These are phyloP conservation scores for Cardiocondyla obscurior DNA, from an alignment of 1,140 invertebrate species.

Conservation along the genomic window DNA sequence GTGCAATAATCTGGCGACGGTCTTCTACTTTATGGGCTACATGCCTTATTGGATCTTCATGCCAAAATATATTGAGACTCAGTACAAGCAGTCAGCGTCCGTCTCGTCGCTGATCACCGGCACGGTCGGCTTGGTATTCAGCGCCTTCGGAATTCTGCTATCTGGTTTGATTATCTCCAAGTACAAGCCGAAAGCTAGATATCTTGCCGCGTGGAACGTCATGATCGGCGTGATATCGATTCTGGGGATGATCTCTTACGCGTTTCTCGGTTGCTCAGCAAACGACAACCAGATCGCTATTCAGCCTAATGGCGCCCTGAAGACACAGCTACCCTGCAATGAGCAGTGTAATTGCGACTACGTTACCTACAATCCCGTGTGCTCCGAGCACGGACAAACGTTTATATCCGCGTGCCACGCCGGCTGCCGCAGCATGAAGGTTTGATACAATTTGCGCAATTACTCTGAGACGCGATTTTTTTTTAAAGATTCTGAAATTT, in stretches of 20 bases:
- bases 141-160: slow-evolving; percentile 88
- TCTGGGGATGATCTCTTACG: slow-evolving; percentile 87
- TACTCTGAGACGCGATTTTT: background rate
- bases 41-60: slow-evolving; percentile 91
- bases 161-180: slow-evolving; percentile 89
- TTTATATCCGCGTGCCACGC: slow-evolving; percentile 90
- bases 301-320: slow-evolving; percentile 81
- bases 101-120: slow-evolving; percentile 88
- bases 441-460: slow-evolving; percentile 58
- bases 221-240: slow-evolving; percentile 87
- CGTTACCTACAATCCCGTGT: slow-evolving; percentile 89
- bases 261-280: slow-evolving; percentile 88
- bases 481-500: background rate
- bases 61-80: slow-evolving; percentile 91
- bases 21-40: slow-evolving; percentile 89
- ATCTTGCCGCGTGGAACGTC: slow-evolving; percentile 90
- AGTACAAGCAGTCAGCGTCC: slow-evolving; percentile 89
- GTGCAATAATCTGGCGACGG: slow-evolving; percentile 87
- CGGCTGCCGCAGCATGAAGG: slow-evolving; percentile 84
- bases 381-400: slow-evolving; percentile 85
- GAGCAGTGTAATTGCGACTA: slow-evolving; percentile 87
- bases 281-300: slow-evolving; percentile 84
- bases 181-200: slow-evolving; percentile 88
- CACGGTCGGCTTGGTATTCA: slow-evolving; percentile 88
- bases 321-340: slow-evolving; percentile 85